Evolutionary conservation across 2,888 invertebrate species (phyloP), one percentile per base, ranked within the genome.

Genomic region (Limenitis arthemis): DNA sequence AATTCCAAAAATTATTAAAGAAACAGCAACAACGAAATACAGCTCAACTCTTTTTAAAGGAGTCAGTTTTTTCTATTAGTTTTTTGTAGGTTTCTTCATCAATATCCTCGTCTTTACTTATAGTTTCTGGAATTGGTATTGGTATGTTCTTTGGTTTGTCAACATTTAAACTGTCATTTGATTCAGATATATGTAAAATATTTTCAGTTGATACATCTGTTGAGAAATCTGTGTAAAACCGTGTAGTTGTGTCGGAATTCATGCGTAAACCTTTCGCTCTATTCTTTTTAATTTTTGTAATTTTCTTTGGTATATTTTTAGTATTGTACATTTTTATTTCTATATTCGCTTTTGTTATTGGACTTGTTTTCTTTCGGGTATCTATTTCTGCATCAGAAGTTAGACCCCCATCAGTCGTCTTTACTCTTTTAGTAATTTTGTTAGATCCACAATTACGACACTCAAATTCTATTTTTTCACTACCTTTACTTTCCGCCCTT

Each of bases 231-330:
- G 89, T 91, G 64, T 92, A 92, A 70, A 92, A 92, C 61, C 88
- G 91, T 1, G 91, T 89, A 1, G 89, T 88, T 33, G 88, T 88
- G 44, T 86, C 86, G 8, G 78, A 67, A 7, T 77, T 79, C 1
- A 81, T 61, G 34, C 89, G 85, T 30, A 85, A 70, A 7, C 86
- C 82, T 66, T 88, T 88, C 46, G 88, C 88, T 62, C 91, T 88
- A 60, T 89, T 90, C 67, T 91, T 91, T 67, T 91, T 92, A 44
- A 91, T 72, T 69, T 90, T 91, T n/a, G 89, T 88, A 63, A 91
- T 91, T 70, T 91, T 89, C 77, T 91, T 91, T 69, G 91, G 91
- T 72, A 91, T 84, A 9, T 90, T 89, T 82, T 92, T 92, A 40
- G 89, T 86, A 60, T 88, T 91, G 65, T 91, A 92, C 79, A 88